A percentile compares a stretch with the other conserved stretches of the same genome.
phyloP scores from a whole-genome alignment of 2,888 invertebrate genomes.

The Cosmorhoe ocellata region DNA sequence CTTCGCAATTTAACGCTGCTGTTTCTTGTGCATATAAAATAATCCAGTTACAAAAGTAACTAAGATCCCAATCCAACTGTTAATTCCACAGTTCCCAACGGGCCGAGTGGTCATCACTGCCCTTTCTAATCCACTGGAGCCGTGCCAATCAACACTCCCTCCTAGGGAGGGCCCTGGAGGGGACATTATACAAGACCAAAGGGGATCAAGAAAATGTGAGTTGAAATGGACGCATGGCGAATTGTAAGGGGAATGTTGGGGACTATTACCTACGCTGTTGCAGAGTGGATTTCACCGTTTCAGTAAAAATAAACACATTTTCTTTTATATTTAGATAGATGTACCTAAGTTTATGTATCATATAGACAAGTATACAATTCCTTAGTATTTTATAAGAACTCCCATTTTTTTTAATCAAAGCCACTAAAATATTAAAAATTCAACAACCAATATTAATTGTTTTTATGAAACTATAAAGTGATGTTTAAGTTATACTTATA shows the following conservation, averaged over 20 bases:
- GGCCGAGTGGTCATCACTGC: constrained; percentile 68
- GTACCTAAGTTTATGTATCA: no score
- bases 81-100: constrained; percentile 67
- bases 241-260: constrained; percentile 40
- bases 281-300: no score
- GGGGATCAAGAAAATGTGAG: constrained; percentile 37
- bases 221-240: constrained; percentile 49
- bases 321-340: no score
- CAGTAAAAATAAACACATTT: no score
- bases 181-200: constrained; percentile 37
- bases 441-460: no score
- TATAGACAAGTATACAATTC: no score
- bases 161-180: constrained; percentile 47
- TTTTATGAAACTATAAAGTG: no score
- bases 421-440: no score
- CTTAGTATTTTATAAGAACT: no score
- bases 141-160: constrained; percentile 75
- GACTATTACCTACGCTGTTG: no score
- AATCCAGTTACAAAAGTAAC: constrained; percentile 27
- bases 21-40: constrained; percentile 11
- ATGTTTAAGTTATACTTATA: no score
- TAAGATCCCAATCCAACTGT: constrained; percentile 43
- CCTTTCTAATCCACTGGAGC: constrained; percentile 71
- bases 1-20: not conserved
- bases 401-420: no score